Base-by-base conservation (phyloP, 2,113 vertebrate species). In the Megaceryle torquata region DNA sequence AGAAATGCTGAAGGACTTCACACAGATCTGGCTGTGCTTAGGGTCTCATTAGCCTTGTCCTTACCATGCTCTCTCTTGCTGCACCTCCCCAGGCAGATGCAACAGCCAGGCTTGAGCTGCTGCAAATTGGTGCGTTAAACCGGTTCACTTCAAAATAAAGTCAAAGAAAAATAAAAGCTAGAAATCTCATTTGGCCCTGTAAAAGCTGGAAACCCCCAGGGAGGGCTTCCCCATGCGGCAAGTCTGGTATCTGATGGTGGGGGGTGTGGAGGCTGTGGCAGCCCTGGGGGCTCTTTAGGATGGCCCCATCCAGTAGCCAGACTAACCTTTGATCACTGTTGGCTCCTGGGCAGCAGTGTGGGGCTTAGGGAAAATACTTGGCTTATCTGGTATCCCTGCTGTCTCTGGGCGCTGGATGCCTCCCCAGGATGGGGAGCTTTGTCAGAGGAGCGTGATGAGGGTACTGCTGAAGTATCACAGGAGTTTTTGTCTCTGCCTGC, bases 301-400 rank as follows among this genome's bases (percentile, higher is more conserved):
- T 60, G 57, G 80, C 77, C 84, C 75, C 57, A 60, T 92, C 50
- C 83, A 24, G 92, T 64, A 91, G 90, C 81, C 80, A 37, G 88
- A 56, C 88, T 86, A 86, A 94, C 96, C 96, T 95, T 95, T 96
- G 92, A 86, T 96, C 90, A 16, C 59, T 29, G n/a, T 44, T 5
- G 64, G 78, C 85, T 91, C 76, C 57, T 1, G 4, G 48, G 72
- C 78, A 37, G 91, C 64, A 11, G 2, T 68, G 43, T 56, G 88
- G 54, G 83, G 33, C 65, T 96, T 82, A 92, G 88, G 57, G 74
- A 89, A 82, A 94, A 90, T 74, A 37, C 83, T 82, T 85, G 1
- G 18, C 91, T 95, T 97, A 94, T 93, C 96, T 95, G 61, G 50
- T 77, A 87, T 31, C 87, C 75, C 15, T 59, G 29, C 46, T 85